A percentile compares a stretch with the other conserved stretches of the same genome.
phyloP scores from a whole-genome alignment of 2,797 vertebrate species.

The Glyptemys insculpta region DNA sequence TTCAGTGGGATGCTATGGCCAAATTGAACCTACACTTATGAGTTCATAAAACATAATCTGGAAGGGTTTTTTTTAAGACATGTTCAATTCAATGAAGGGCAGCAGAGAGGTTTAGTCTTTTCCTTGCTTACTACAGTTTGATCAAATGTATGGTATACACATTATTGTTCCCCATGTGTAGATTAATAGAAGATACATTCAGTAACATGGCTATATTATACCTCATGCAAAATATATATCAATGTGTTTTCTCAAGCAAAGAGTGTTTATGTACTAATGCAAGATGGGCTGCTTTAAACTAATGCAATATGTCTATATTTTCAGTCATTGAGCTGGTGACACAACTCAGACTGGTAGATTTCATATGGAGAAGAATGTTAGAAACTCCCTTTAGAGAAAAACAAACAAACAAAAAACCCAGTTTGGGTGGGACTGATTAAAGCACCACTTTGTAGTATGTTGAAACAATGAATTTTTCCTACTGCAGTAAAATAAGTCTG shows the following conservation, averaged over 20 bases:
- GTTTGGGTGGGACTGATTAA: slow-evolving; percentile 67
- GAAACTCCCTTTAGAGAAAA: slow-evolving; percentile 35
- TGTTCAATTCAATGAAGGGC: slow-evolving; percentile 66
- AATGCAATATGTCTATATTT: slow-evolving; percentile 66
- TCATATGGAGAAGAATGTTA: slow-evolving; percentile 24
- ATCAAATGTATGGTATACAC: slow-evolving; percentile 66
- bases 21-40: slow-evolving; percentile 72
- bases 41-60: neutral
- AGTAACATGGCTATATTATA: neutral
- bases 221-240: slow-evolving; percentile 63
- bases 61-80: slow-evolving; percentile 62
- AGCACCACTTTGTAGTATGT: slow-evolving; percentile 43
- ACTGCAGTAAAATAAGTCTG: slow-evolving; percentile 20
- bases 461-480: slow-evolving; percentile 57
- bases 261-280: slow-evolving; percentile 61
- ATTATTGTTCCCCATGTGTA: slow-evolving; percentile 14
- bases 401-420: slow-evolving; percentile 17
- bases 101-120: slow-evolving; percentile 70
- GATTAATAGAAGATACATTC: slow-evolving; percentile 68
- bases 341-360: neutral
- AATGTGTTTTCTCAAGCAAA: slow-evolving; percentile 64
- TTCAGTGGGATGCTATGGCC: slow-evolving; percentile 56
- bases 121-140: slow-evolving; percentile 64
- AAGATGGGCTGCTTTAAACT: slow-evolving; percentile 45
- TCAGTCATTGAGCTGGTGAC: slow-evolving; percentile 45